Base-by-base conservation (phyloP, 2,888 invertebrate genomes). In the Microctonus hyperodae region DNA sequence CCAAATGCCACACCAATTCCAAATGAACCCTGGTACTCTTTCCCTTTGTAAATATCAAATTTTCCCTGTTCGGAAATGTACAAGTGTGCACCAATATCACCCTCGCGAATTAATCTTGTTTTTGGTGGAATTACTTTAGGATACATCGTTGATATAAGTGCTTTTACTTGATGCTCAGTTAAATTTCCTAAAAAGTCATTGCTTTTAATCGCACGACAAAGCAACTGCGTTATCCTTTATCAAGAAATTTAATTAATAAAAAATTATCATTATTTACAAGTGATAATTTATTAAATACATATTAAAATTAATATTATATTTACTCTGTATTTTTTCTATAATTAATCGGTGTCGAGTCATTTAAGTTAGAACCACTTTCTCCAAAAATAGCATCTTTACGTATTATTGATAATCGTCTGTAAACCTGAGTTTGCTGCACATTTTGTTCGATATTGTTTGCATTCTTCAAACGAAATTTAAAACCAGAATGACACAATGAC, bases 51-150 rank as follows among this genome's bases (percentile, higher is more conserved):
- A 7, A 97, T 93, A 81, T 96, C 93, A 78, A 93, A 92, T 69
- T 89, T 89, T 35, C 97, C 97, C 70, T 90, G 90, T 73, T 92
- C 92, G 0, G 94, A 94, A 0, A 96, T 92, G 79, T 90, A 97
- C 66, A 97, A 87, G 78, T 96, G 93, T 64, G 92, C 91, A 28
- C 96, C 89, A 69, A 88, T 88, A 79, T 93, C 93, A 33, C 92
- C 92, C 81, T 93, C 92, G 44, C 88, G 87, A 70, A 94, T 92
- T 71, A 94, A 90, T 71, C 89, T 89, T 69, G 90, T 90, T 28
- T 90, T 89, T 22, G 89, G 87, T 22, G 87, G 84, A 74, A 89
- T 90, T 60, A 87, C 86, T 72, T 90, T 89, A 6, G 89, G 88
- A 75, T 88, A 90, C 93, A 94, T 93, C 13, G 92, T 92, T 78